phyloP scores from a whole-genome alignment of 2,113 vertebrate species.

The Willisornis vidua region DNA sequence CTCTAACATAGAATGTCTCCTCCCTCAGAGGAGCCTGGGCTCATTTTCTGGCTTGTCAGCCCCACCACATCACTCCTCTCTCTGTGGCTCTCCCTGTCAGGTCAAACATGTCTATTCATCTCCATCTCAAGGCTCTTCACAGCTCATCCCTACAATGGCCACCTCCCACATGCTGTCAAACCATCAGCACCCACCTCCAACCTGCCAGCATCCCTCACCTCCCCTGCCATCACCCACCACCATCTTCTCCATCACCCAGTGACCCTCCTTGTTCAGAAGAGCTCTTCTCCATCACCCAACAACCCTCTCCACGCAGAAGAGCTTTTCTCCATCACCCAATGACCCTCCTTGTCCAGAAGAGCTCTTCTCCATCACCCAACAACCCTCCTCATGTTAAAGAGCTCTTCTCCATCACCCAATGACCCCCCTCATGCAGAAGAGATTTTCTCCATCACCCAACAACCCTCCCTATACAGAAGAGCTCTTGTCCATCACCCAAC shows the following conservation, averaged over 20 bases:
- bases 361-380: neutral
- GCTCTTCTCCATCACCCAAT: neutral
- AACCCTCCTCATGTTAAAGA: neutral
- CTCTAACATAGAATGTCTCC: neutral
- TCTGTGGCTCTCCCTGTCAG: neutral
- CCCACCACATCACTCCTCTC: neutral
- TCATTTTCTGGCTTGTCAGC: neutral
- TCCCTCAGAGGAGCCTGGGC: neutral
- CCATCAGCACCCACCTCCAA: neutral
- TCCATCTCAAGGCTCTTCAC: neutral
- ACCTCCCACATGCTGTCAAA: neutral
- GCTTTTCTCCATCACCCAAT: no score
- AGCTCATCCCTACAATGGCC: neutral
- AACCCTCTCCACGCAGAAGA: neutral
- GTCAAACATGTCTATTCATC: neutral
- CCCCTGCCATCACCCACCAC: neutral
- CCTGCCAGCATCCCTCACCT: neutral
- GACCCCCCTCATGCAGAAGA: rapidly evolving
- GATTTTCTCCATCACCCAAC: neutral
- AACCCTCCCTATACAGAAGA: neutral
- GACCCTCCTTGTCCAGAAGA: no score
- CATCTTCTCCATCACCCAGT: neutral
- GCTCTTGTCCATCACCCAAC: neutral
- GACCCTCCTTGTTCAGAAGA: neutral
- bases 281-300: neutral